Conservation (phyloP, 2,113 vertebrate species). For the Eclectus roratus region DNA sequence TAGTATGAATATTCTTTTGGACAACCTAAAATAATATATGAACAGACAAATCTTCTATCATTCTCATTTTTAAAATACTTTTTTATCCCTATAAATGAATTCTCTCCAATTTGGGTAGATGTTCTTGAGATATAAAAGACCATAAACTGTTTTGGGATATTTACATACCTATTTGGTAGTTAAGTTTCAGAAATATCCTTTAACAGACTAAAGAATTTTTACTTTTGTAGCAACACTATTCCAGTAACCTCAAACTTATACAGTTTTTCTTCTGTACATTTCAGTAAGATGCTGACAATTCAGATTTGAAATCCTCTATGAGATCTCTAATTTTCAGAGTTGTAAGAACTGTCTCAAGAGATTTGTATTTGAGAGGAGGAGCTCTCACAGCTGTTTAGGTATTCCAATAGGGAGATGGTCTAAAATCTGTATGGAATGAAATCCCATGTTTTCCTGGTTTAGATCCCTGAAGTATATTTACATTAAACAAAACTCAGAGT, state of each 20-base stretch:
- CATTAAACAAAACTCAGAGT: conserved; percentile 27
- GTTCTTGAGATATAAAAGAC: not conserved
- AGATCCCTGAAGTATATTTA: conserved; percentile 46
- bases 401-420: not conserved
- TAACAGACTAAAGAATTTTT: not conserved
- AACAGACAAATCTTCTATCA: not conserved
- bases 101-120: not conserved
- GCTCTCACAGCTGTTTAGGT: conserved; percentile 35
- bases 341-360: conserved; percentile 4
- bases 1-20: not conserved
- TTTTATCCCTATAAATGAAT: not conserved
- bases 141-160: not conserved
- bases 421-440: conserved; percentile 21
- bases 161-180: not conserved
- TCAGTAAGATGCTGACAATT: not conserved
- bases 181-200: not conserved
- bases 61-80: not conserved
- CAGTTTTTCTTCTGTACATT: not conserved
- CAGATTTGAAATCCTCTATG: not conserved
- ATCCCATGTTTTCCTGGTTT: conserved; percentile 33
- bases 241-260: not conserved
- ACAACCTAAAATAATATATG: not conserved
- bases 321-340: not conserved
- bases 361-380: not conserved
- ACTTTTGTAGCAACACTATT: not conserved